Evolutionary conservation across 2,888 invertebrate species (phyloP).

Genomic region (Drosophila monieri): DNA sequence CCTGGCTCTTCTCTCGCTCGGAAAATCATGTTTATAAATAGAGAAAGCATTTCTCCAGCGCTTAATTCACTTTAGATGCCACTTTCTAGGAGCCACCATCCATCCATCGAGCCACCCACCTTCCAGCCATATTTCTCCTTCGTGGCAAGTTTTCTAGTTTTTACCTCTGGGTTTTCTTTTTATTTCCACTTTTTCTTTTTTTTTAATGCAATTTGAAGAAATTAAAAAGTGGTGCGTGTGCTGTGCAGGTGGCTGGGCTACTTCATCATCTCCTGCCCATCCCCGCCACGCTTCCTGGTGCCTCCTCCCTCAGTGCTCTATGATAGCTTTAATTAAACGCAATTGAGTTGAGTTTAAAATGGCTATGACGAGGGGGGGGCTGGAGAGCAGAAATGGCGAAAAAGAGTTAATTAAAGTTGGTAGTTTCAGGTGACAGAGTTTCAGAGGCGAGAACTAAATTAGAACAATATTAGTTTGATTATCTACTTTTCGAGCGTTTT

Average conservation of each 20-base stretch:
- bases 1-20: not conserved
- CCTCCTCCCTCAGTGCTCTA: conserved; percentile 6
- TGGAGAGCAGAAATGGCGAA: not conserved
- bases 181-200: conserved; percentile 3
- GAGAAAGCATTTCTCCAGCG: conserved; percentile 43
- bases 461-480: not conserved
- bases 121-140: conserved; percentile 3
- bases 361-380: not conserved
- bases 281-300: conserved; percentile 10
- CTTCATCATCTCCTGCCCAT: conserved; percentile 17
- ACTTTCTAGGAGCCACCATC: not conserved
- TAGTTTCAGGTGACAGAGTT: not conserved
- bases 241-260: conserved; percentile 21
- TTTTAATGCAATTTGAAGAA: conserved; percentile 72
- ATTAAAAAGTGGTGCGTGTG: conserved; percentile 72
- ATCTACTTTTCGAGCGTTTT: not conserved
- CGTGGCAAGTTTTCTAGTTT: conserved; percentile 21
- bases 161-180: conserved; percentile 19
- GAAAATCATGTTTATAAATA: conserved; percentile 7
- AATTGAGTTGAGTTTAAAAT: conserved; percentile 33
- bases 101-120: no score
- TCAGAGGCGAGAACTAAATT: not conserved
- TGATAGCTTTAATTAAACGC: conserved; percentile 46
- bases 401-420: conserved; percentile 9
- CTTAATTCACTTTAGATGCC: conserved; percentile 64